Percentiles rank a stretch among this genome's conserved stretches.
phyloP scores from a whole-genome alignment of 2,113 vertebrate genomes.

The Spea multiplicata region DNA sequence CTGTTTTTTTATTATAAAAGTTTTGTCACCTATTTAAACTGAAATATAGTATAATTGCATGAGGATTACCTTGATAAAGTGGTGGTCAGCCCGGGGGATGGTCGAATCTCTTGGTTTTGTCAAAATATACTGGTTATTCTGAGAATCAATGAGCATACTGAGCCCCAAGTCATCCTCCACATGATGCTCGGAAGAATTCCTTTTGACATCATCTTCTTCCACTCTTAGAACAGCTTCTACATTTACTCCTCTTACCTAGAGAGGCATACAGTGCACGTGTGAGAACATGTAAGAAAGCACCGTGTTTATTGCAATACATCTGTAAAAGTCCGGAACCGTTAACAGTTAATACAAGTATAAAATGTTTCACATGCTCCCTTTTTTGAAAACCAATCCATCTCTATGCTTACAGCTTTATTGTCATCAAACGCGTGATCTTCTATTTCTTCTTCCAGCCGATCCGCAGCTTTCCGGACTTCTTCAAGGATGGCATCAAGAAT shows the following conservation, averaged over 20 bases:
- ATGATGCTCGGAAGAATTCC: constrained; percentile 76
- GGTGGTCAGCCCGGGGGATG: constrained; percentile 89
- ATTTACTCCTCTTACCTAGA: constrained; percentile 90
- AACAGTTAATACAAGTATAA: too few relatives aligned
- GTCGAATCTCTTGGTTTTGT: constrained; percentile 94
- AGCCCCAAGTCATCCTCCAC: constrained; percentile 85
- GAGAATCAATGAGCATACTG: constrained; percentile 98
- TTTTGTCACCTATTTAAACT: too few relatives aligned
- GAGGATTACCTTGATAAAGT: constrained; percentile 86
- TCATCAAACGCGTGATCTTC: constrained; percentile 95
- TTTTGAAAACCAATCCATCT: not conserved
- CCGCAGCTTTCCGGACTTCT: constrained; percentile 89
- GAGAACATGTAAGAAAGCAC: not conserved
- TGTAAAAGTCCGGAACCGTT: too few relatives aligned
- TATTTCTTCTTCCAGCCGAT: constrained; percentile 91
- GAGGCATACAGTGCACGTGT: not conserved
- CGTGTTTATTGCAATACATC: too few relatives aligned
- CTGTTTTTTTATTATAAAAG: too few relatives aligned
- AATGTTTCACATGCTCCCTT: too few relatives aligned
- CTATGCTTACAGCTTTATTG: constrained; percentile 81
- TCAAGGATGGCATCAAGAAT: constrained; percentile 94
- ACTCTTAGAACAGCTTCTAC: constrained; percentile 92
- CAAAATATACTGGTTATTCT: constrained; percentile 96
- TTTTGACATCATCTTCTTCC: constrained; percentile 89
- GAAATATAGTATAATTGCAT: not conserved